These are phyloP conservation scores for Tanypteryx hageni DNA, from an alignment of 2,888 invertebrate species.

Conservation along the genomic window DNA sequence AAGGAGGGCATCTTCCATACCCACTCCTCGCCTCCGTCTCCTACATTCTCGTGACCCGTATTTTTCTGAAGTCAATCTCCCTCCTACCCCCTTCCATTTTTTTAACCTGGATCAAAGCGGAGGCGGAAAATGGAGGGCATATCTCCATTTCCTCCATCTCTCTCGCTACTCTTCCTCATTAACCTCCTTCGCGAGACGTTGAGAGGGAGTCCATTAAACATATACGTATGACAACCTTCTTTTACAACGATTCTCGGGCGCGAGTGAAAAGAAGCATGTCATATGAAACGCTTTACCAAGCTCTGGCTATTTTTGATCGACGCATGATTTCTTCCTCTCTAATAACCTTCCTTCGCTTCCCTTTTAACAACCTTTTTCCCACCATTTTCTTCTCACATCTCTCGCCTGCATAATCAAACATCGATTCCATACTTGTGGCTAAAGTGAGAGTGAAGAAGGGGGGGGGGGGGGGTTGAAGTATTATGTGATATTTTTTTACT, in stretches of 20 bases:
- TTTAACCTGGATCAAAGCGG: neutral
- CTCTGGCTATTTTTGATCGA: neutral
- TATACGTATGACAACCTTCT: conserved; percentile 20
- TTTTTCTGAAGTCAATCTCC: neutral
- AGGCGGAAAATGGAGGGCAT: neutral
- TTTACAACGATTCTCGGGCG: neutral
- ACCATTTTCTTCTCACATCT: neutral
- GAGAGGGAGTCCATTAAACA: neutral
- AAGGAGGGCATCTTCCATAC: neutral
- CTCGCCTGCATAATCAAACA: neutral
- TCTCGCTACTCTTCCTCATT: neutral
- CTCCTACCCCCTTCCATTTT: neutral
- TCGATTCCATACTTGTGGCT: neutral
- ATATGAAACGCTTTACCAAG: neutral
- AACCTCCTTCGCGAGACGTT: neutral
- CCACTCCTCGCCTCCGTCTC: neutral
- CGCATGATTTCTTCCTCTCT: neutral
- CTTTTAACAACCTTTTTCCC: neutral
- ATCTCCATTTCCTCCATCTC: neutral
- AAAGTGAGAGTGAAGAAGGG: neutral
- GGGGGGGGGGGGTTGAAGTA: neutral
- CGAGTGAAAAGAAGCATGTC: neutral
- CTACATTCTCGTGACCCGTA: neutral
- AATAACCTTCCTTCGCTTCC: neutral
- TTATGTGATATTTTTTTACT: neutral